Evolutionary conservation across 2,797 vertebrate genomes (phyloP), one percentile per base, ranked within the genome.

Genomic region (Neoniphon sammara): DNA sequence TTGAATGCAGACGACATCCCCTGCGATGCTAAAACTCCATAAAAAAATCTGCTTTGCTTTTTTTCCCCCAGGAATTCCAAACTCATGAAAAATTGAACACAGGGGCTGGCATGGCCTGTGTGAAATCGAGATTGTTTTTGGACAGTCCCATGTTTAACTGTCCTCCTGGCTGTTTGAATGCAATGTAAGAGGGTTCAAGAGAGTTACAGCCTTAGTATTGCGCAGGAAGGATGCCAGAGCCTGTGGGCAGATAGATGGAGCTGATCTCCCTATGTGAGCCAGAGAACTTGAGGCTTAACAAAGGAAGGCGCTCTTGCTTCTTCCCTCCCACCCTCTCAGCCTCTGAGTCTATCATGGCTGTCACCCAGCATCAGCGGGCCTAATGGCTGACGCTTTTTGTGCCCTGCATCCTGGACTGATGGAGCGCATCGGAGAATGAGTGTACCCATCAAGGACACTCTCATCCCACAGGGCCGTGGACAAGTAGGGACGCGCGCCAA

Each of bases 321-420:
- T 74, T 70, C 64, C 70, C 72, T 53, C 82, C 56, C 78, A 11
- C 73, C 80, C 74, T 64, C 67, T 54, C 75, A 23, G 60, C 81
- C 58, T 80, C 81, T 79, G 81, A 84, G 78, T 85, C 86, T 77
- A 87, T 77, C 89, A 92, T 80, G 92, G 90, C 85, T 93, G 93
- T 93, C 94, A 90, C 73, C 77, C 75, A 69, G 85, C 75, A 94
- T 94, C 92, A 93, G 73, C 39, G 18, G 25, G 76, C 65, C 75
- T 72, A 92, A 93, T 83, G 75, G 88, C 69, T 91, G 91, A 93
- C 1, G 81, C 74, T 88, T 88, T 88, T 92, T 91, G 87, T 89
- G 80, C 47, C 27, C 73, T 31, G 69, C 83, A 83, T 87, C 85
- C 80, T 73, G 76, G 64, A 53, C 85, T 71, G 80, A 87, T 85